Evolutionary conservation across 2,888 invertebrate genomes (phyloP), one percentile per base, ranked within the genome.

Genomic region (Protonemura montana): DNA sequence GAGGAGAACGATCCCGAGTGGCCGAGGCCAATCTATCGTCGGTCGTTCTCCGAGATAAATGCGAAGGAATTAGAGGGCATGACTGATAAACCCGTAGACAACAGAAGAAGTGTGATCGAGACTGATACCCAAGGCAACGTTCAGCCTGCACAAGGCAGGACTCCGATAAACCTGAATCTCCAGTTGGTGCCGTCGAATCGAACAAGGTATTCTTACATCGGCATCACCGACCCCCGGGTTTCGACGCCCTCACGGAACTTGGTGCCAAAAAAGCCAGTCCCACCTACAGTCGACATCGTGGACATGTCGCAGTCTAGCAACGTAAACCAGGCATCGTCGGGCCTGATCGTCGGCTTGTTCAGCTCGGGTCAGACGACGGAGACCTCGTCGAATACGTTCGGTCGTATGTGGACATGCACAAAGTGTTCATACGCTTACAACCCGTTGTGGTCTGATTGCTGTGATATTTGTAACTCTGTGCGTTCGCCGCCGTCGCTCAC

Each of bases 371-470:
- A 86, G 25, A 85, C 88, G 16, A 85, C 86, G n/a, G 81, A 85
- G 13, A 84, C 85, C 29, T 85, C 86, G 86, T 87, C 87, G 13
- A 85, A 85, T 29, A 86, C 87, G 29, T 85, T 89, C 77, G 90
- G 90, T 85, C 88, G 96, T 89, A 95, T 96, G 94, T 98, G 98
- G 97, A 96, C 96, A 88, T 98, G 98, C 92, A 93, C 94, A 87
- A 95, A 96, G 91, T 98, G 98, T 91, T 97, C 97, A 90, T 98
- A 96, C 92, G 95, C 96, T 88, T 97, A 97, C 91, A 96, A 97
- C 92, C 95, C 95, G 88, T 93, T 96, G 90, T 95, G 95, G 94
- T 95, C 95, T 88, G 94, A 95, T 83, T 93, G 93, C 89, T 98
- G 98, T 91, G 96, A 96, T 92, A 96, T 96, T 89, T 98, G 98